Evolutionary conservation across 2,113 vertebrate species (phyloP), one percentile per base, ranked within the genome.

Genomic region (Ceyx cyanopectus): DNA sequence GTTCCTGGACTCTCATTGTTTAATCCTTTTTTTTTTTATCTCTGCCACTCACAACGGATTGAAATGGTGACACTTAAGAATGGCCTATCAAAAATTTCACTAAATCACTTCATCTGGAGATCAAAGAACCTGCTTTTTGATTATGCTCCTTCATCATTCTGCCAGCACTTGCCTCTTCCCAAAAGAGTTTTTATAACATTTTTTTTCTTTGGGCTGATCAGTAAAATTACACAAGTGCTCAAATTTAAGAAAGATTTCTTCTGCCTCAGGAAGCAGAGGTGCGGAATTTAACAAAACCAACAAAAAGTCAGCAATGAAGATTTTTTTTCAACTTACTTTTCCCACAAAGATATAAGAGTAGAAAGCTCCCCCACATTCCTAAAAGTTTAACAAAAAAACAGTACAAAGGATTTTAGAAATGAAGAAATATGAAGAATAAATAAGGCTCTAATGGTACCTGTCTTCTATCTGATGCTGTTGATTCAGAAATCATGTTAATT

Each of bases 401-500:
- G 15, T 26, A 10, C 10, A 43, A 57, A 10, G 34, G 78, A 67
- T 68, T 90, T 61, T 79, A 61, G 11, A 84, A 88, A 81, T 56
- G 5, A 91, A 80, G 50, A 89, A 87, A 77, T 0, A 0, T 22
- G 26, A 88, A 32, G 48, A 77, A 91, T 18, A 83, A 85, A 46
- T 34, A 62, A 82, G 6, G 26, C 8, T 89, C 43, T 58, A 46
- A 19, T 66, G 58, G 21, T 27, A 45, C 60, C 4, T 0, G 0
- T 30, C 29, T 67, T 69, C 17, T 40, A 57, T 21, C 18, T 66
- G 30, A 75, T 43, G 12, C 8, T 70, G 8, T 48, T 80, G 19
- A 57, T 82, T n/a, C 45, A n/a, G 26, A 88, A 93, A 72, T 40
- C 8, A 30, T 29, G 27, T 17, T 29, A 26, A 29, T 54, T 54